Base-by-base conservation (phyloP, 2,797 vertebrate genomes). In the Trachurus trachurus region DNA sequence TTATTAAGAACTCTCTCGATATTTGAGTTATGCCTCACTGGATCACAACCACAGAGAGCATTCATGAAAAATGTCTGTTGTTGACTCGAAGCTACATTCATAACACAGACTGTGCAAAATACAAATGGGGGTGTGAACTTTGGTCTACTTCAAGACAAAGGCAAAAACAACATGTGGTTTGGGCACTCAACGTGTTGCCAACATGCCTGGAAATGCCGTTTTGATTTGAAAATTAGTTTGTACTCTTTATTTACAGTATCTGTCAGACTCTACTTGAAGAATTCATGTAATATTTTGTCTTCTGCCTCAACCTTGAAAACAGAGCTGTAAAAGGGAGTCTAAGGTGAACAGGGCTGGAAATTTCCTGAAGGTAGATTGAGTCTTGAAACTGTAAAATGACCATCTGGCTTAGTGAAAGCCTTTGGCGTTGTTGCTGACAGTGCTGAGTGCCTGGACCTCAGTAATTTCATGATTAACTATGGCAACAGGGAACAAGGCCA, bases 401-500 rank as follows among this genome's bases (percentile, higher is more conserved):
- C 85, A 86, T 85, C 71, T 93, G 83, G 39, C 34, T 50, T 56
- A 56, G 74, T 78, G 72, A 83, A 75, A 84, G 74, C 50, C 21
- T 78, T 76, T 81, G 60, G 37, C 66, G n/a, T 73, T 12, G 53
- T 87, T 68, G 54, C 40, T 69, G 70, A 56, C 44, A 67, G 68
- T 44, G 45, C 34, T 17, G 40, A 75, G 75, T 68, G 57, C 71
- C 37, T 73, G 42, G 29, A 40, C 62, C 63, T 80, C 52, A 62
- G 54, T 52, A 66, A 86, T 90, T 47, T 79, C 89, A 78, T 80
- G 29, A 87, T 82, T 71, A 71, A 81, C 84, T 85, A 71, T 76
- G 52, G 62, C 65, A 85, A 83, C 66, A 39, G 40, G 79, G 66
- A 87, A 76, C 67, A 76, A 66, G 64, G 71, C 75, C 77, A 80